phyloP scores from a whole-genome alignment of 2,113 vertebrate genomes.

The Podarcis cretensis region DNA sequence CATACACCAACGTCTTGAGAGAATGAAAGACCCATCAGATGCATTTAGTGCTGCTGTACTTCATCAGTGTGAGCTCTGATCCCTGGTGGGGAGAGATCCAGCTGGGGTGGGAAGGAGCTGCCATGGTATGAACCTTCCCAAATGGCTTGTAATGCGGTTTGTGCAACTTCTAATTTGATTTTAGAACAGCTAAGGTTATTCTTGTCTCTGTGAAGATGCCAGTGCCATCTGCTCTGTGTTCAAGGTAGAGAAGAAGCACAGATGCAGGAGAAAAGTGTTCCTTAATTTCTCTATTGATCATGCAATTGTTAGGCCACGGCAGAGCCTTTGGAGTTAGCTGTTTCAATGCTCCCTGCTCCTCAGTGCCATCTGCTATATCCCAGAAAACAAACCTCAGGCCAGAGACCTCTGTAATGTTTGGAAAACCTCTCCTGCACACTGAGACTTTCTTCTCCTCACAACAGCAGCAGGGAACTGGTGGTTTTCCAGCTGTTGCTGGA shows the following conservation, averaged over 20 bases:
- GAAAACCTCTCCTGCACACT: neutral
- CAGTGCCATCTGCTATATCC: slow-evolving; percentile 6
- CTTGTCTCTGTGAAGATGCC: neutral
- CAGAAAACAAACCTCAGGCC: neutral
- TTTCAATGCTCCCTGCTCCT: slow-evolving; percentile 6
- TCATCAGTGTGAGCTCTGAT: neutral
- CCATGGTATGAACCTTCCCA: neutral
- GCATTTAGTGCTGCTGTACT: slow-evolving; percentile 3
- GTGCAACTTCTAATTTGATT: slow-evolving; percentile 12
- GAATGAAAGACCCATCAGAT: neutral
- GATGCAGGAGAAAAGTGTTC: slow-evolving; percentile 8
- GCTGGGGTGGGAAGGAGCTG: neutral
- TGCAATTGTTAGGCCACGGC: slow-evolving; percentile 13
- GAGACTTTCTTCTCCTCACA: neutral
- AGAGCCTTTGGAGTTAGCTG: neutral
- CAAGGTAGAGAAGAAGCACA: neutral
- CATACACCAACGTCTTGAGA: neutral
- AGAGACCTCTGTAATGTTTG: neutral
- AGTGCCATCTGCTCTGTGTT: slow-evolving; percentile 11
- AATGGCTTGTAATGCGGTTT: slow-evolving; percentile 3
- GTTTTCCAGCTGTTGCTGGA: neutral
- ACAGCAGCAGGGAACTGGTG: neutral
- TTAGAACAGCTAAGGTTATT: neutral
- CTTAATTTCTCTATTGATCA: slow-evolving; percentile 28
- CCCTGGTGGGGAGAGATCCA: neutral